A percentile compares a stretch with the other conserved stretches of the same genome.
These are phyloP conservation scores for Austrolebias charrua DNA, from an alignment of 2,797 vertebrate genomes.

Conservation along the genomic window DNA sequence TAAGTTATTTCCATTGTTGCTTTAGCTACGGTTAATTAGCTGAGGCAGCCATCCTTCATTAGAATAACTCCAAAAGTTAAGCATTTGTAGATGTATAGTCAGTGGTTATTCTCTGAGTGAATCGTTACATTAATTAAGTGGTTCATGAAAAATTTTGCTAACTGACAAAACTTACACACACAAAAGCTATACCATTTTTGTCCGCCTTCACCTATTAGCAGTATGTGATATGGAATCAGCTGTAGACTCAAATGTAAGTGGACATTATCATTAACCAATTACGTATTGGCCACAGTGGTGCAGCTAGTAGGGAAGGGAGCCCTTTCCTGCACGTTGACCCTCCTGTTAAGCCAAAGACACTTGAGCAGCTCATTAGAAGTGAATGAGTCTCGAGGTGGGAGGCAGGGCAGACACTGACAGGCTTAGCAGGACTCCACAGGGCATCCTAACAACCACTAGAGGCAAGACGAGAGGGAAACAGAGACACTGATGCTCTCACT, in stretches of 20 bases:
- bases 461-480: constrained; percentile 38
- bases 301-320: constrained; percentile 31
- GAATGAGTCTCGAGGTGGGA: constrained; percentile 72
- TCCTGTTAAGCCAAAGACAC: constrained; percentile 71
- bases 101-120: too few relatives aligned
- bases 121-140: too few relatives aligned
- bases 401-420: constrained; percentile 68
- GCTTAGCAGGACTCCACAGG: constrained; percentile 70
- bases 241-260: constrained; percentile 44
- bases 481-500: constrained; percentile 33
- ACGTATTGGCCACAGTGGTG: constrained; percentile 27
- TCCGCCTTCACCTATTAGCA: too few relatives aligned
- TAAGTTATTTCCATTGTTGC: too few relatives aligned
- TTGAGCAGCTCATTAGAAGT: constrained; percentile 76
- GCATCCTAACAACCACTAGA: constrained; percentile 73
- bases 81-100: too few relatives aligned
- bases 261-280: constrained; percentile 45
- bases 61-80: too few relatives aligned
- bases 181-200: too few relatives aligned
- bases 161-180: too few relatives aligned
- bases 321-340: constrained; percentile 65
- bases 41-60: too few relatives aligned
- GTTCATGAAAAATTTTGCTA: too few relatives aligned
- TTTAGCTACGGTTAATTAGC: too few relatives aligned
- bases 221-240: constrained; percentile 22